Evolutionary conservation across 2,888 invertebrate species (phyloP).

Genomic region (Tinea trinotella): DNA sequence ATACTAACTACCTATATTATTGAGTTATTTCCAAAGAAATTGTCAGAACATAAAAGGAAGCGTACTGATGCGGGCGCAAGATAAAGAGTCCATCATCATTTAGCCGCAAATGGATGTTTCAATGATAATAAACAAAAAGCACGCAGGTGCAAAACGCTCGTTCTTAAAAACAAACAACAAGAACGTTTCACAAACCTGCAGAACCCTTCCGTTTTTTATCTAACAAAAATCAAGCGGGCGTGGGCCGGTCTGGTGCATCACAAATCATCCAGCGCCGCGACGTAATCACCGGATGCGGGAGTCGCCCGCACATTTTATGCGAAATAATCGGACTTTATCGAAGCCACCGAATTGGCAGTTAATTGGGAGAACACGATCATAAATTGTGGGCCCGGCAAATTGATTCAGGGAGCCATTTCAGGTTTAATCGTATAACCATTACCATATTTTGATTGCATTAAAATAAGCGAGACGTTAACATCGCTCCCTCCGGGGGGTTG

Average conservation of each 20-base stretch:
- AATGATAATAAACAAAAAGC: conserved; percentile 37
- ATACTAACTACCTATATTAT: too few relatives aligned
- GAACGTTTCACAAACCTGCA: conserved; percentile 31
- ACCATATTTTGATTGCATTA: conserved; percentile 64
- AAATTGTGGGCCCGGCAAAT: conserved; percentile 60
- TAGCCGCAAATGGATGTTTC: not conserved
- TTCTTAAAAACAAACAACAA: conserved; percentile 56
- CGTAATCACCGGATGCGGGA: conserved; percentile 72
- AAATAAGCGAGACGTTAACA: conserved; percentile 50
- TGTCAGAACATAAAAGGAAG: too few relatives aligned
- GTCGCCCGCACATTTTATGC: conserved; percentile 67
- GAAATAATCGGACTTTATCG: conserved; percentile 49
- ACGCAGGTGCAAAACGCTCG: conserved; percentile 60
- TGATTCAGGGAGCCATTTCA: conserved; percentile 49
- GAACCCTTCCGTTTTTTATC: conserved; percentile 58
- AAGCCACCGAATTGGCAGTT: conserved; percentile 71
- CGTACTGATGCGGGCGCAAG: too few relatives aligned
- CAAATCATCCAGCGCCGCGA: conserved; percentile 55
- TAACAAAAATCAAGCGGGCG: conserved; percentile 58
- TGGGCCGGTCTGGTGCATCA: conserved; percentile 51
- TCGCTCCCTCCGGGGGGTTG: conserved; percentile 44
- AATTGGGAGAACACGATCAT: conserved; percentile 65
- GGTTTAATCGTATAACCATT: conserved; percentile 40
- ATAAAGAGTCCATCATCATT: not conserved
- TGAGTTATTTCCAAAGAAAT: too few relatives aligned